Percentiles rank a stretch among this genome's conserved stretches.
Evolutionary conservation across 2,888 invertebrate species (phyloP).

Genomic region (Trissolcus japonicus): DNA sequence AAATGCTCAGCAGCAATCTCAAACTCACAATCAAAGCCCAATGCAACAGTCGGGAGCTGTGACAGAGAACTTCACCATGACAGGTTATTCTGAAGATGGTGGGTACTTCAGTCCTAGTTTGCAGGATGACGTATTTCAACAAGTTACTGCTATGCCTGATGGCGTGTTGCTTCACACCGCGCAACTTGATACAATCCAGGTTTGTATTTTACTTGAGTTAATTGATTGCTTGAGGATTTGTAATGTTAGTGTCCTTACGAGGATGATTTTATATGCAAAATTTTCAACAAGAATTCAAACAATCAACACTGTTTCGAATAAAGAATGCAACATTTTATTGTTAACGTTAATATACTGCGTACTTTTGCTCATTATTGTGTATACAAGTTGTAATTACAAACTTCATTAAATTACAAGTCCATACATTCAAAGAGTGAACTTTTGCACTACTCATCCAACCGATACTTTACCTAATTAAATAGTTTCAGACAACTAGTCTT

Average conservation of each 20-base stretch:
- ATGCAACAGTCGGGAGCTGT: conserved; percentile 66
- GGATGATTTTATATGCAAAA: too few relatives aligned
- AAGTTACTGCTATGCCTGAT: conserved; percentile 80
- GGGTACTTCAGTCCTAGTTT: conserved; percentile 76
- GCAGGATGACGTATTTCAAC: conserved; percentile 86
- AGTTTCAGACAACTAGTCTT: conserved; percentile 74
- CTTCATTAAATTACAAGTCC: too few relatives aligned
- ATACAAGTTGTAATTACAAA: too few relatives aligned
- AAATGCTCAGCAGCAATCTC: conserved; percentile 67
- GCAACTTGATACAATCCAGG: conserved; percentile 78
- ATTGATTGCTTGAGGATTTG: too few relatives aligned
- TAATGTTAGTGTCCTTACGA: too few relatives aligned
- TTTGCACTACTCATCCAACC: not conserved
- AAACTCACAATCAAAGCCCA: conserved; percentile 64
- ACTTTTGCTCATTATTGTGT: too few relatives aligned
- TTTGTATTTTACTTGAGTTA: conserved; percentile 49
- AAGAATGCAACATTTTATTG: too few relatives aligned
- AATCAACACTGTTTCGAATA: too few relatives aligned
- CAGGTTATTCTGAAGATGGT: conserved; percentile 74
- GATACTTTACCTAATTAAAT: conserved; percentile 25
- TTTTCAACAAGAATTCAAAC: too few relatives aligned
- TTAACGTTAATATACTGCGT: too few relatives aligned
- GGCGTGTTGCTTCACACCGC: conserved; percentile 83
- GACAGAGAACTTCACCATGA: conserved; percentile 73
- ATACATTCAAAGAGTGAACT: too few relatives aligned